A percentile compares a stretch with the other conserved stretches of the same genome.
Conservation (phyloP, 2,797 vertebrate species). For the Phataginus tricuspis region DNA sequence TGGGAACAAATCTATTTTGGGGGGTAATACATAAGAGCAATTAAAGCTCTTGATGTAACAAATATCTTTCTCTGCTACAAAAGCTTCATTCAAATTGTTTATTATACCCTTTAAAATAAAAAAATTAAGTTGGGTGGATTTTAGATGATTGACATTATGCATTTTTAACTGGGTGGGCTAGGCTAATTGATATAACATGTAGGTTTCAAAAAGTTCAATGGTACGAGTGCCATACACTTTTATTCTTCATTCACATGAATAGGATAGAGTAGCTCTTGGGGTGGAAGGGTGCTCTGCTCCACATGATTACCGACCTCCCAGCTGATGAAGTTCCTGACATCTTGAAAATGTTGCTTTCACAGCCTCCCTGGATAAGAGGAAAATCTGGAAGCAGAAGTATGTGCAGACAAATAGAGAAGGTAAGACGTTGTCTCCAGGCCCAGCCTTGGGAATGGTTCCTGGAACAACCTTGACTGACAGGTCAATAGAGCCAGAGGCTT, state of each 20-base stretch:
- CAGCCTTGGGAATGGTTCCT: neutral
- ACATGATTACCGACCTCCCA: neutral
- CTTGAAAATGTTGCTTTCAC: neutral
- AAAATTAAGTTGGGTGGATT: neutral
- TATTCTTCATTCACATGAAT: neutral
- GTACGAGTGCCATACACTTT: neutral
- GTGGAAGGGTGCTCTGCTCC: neutral
- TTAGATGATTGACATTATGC: neutral
- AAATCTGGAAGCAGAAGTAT: neutral
- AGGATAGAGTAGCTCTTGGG: neutral
- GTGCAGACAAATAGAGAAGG: neutral
- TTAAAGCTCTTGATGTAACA: conserved; percentile 28
- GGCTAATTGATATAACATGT: neutral
- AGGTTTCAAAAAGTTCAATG: neutral
- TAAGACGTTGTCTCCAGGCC: neutral
- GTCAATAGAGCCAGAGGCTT: neutral
- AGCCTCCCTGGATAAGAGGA: neutral
- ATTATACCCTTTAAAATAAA: neutral
- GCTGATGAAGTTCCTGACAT: neutral
- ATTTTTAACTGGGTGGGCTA: neutral
- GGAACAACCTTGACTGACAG: neutral
- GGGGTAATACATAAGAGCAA: conserved; percentile 42
- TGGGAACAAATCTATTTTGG: neutral
- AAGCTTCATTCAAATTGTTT: neutral
- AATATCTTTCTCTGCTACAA: conserved; percentile 15